phyloP scores from a whole-genome alignment of 2,888 invertebrate species.

The Caenorhabditis angaria region DNA sequence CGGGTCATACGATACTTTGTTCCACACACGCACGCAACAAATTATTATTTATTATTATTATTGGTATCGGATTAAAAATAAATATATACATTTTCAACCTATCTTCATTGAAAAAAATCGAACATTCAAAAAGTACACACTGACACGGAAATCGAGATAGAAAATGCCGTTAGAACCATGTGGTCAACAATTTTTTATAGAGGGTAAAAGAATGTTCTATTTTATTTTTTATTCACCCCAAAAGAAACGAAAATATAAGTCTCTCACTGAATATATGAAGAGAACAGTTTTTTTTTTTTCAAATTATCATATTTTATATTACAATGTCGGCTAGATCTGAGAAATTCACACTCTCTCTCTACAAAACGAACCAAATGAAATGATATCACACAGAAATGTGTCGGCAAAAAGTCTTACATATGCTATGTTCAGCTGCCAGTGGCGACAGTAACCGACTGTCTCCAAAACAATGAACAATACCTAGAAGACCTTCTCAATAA shows the following conservation, averaged over 20 bases:
- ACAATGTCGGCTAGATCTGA: not conserved
- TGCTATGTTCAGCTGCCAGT: not conserved
- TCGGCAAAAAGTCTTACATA: too few species aligned
- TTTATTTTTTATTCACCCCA: not conserved
- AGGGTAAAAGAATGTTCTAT: not conserved
- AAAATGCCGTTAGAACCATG: not conserved
- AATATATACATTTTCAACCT: not conserved
- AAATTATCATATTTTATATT: not conserved
- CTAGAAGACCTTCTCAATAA: conserved; percentile 1
- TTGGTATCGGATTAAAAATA: not conserved
- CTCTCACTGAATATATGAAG: too few species aligned
- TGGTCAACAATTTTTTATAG: not conserved
- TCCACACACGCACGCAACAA: not conserved
- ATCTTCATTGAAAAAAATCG: too few species aligned
- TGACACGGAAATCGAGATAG: conserved; percentile 2
- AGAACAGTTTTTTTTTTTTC: too few species aligned
- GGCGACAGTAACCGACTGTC: conserved; percentile 2
- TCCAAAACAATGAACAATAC: not conserved
- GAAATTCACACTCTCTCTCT: too few species aligned
- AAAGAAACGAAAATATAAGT: not conserved
- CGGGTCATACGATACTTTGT: not conserved
- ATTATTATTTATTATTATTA: not conserved
- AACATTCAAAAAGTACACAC: not conserved
- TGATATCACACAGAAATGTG: too few species aligned
- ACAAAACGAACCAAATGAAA: too few species aligned